Evolutionary conservation across 1,140 invertebrate genomes (phyloP), one percentile per base, ranked within the genome.

Genomic region (Tribolium madens): DNA sequence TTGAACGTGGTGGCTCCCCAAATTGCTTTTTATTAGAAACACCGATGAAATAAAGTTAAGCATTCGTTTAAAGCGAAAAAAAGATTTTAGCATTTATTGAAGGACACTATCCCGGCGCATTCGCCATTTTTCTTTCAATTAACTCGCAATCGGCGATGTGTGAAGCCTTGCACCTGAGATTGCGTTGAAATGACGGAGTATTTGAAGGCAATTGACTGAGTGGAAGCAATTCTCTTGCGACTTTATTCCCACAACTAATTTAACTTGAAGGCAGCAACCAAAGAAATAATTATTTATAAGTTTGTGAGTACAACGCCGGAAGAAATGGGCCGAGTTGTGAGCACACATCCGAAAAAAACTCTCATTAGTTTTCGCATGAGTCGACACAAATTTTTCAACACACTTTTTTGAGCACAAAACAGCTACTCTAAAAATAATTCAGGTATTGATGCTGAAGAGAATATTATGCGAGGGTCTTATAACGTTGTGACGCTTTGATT

Each of bases 321-420:
- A 14, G 48, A 52, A 52, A 52, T 52, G 15, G 52, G 0, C 7
- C 3, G 14, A 18, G 18, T 15, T 15, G 50, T 9, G n/a, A 57
- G 21, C 57, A 64, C 57, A 64, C 26, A 33, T 14, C 57, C 57
- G 57, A 33, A 64, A 64, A 31, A 36, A 18, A 7, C 13, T 57
- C 14, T 64, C 57, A 64, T 64, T 64, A 64, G 57, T 33, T 33
- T 26, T 31, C 57, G 57, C 57, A 33, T 64, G 57, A 64, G 26
- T 3, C 57, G 26, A 2, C 26, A 33, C 57, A 26, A 21, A 64
- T 36, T 64, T 64, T 64, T 31, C 21, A 33, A 31, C 57, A 64
- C 57, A 64, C 57, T n/a, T 31, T 9, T 64, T 31, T 42, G 36
- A 42, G n/a, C 10, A 64, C 57, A 33, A 64, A 33, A 13, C 53